These are phyloP conservation scores for Siniperca knerii DNA, from an alignment of 2,113 vertebrate species.

Conservation along the genomic window DNA sequence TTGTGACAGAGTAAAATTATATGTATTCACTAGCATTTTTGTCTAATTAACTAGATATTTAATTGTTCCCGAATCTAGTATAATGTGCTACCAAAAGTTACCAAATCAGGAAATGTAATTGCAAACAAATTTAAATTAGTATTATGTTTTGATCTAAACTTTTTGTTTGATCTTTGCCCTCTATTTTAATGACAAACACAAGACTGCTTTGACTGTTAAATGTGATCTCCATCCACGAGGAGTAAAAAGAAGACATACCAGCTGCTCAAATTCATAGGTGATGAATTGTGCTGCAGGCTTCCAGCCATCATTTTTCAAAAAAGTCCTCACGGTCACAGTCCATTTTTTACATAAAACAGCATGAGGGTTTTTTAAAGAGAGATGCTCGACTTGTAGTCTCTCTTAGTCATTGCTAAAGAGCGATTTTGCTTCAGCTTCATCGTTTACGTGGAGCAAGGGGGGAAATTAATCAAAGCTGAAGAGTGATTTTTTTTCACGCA, in stretches of 20 bases:
- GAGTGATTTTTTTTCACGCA: conserved; percentile 76
- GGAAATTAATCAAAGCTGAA: conserved; percentile 85
- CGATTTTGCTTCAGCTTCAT: conserved; percentile 77
- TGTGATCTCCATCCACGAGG: conserved; percentile 43
- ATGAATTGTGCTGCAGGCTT: conserved; percentile 64
- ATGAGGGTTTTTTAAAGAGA: conserved; percentile 75
- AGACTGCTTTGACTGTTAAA: conserved; percentile 45
- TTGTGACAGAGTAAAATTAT: not conserved
- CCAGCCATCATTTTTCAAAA: conserved; percentile 70
- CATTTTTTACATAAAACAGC: conserved; percentile 78
- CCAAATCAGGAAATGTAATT: not conserved
- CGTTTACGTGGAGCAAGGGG: conserved; percentile 77
- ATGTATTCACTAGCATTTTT: not conserved
- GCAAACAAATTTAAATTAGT: not conserved
- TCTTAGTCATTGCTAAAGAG: conserved; percentile 80
- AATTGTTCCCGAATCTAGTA: not conserved
- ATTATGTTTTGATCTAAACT: conserved; percentile 1
- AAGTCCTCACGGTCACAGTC: conserved; percentile 65
- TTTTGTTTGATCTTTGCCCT: conserved; percentile 16
- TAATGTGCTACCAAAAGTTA: not conserved
- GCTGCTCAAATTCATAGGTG: conserved; percentile 72
- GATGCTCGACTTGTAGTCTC: conserved; percentile 75
- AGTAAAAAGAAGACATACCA: conserved; percentile 62
- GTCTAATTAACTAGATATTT: not conserved
- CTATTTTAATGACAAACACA: conserved; percentile 25